Evolutionary conservation across 2,113 vertebrate species (phyloP), one percentile per base, ranked within the genome.

Genomic region (Mungos mungo): DNA sequence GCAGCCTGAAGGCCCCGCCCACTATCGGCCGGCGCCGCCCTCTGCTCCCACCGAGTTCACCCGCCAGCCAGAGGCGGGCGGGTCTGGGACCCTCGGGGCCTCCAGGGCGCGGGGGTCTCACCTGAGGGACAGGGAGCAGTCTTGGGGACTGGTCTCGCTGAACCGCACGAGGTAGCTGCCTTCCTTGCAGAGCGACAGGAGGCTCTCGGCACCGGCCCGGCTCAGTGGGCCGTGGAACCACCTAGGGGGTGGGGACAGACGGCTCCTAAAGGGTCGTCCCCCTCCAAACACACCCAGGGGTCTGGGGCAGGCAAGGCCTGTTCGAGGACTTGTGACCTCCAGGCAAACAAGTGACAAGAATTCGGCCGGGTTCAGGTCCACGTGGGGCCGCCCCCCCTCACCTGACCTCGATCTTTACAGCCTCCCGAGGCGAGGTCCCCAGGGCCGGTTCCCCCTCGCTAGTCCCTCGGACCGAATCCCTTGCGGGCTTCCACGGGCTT

Each of bases 191-290:
- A 99, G 98, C 0, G 99, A 99, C 96, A 99, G 98, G 18, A 99
- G 98, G 47, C 98, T 98, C 98, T 99, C 99, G 0, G 99, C 99
- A 19, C 99, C 99, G 0, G 98, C 98, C 15, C 99, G 99, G 88
- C 99, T 99, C 86, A 99, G 98, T 5, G 99, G 97, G 74, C 99
- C 99, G 0, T 99, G 99, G 97, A 99, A 99, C 99, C 99, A 99
- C 90, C 99, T 99, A 0, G 5, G 9, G 0, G 18, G 52, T 1
- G 29, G 63, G 31, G 69, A 15, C 52, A 76, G 81, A 41, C 7
- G 88, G 38, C 54, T 95, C 79, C 47, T 1, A 66, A 74, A 77
- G 45, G 81, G 80, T 7, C 0, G 4, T 15, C 15, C 76, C 57
- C 27, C 41, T 72, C 54, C 68, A 35, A 7, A 85, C 41, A 31